These are phyloP conservation scores for Hoplodrina blanda DNA, from an alignment of 2,888 invertebrate genomes.

Conservation along the genomic window DNA sequence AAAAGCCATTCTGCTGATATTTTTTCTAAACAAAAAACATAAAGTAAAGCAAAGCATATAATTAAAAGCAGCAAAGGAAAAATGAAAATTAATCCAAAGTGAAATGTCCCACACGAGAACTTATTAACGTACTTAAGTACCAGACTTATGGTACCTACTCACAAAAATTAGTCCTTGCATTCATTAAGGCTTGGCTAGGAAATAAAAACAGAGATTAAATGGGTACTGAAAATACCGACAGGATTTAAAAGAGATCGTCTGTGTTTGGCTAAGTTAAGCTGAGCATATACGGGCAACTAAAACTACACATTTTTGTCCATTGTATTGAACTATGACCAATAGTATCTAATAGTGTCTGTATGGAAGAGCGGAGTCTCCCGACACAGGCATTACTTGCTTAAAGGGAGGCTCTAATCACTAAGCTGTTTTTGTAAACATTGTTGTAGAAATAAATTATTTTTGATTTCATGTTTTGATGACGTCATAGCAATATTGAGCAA, in stretches of 20 bases:
- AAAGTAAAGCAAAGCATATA: constrained; percentile 15
- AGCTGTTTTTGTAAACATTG: too few relatives aligned
- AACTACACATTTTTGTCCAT: neutral
- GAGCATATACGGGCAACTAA: neutral
- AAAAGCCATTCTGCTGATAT: neutral
- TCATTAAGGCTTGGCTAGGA: constrained; percentile 50
- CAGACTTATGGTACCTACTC: constrained; percentile 44
- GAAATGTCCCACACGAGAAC: constrained; percentile 32
- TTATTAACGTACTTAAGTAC: constrained; percentile 25
- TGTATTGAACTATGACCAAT: too few relatives aligned
- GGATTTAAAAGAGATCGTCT: constrained; percentile 36
- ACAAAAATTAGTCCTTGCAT: constrained; percentile 56
- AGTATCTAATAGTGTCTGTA: too few relatives aligned
- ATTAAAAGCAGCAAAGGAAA: constrained; percentile 42
- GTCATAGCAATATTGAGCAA: neutral
- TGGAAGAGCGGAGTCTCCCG: too few relatives aligned
- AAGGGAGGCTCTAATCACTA: too few relatives aligned
- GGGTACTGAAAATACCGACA: constrained; percentile 38
- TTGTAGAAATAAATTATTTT: too few relatives aligned
- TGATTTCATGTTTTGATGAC: too few relatives aligned
- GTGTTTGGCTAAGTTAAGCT: constrained; percentile 25
- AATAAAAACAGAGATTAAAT: constrained; percentile 50
- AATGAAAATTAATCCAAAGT: constrained; percentile 17
- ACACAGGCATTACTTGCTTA: too few relatives aligned
- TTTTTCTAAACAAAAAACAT: constrained; percentile 27